Conservation (phyloP, 2,888 invertebrate species). For the Drosophila bunnanda region DNA sequence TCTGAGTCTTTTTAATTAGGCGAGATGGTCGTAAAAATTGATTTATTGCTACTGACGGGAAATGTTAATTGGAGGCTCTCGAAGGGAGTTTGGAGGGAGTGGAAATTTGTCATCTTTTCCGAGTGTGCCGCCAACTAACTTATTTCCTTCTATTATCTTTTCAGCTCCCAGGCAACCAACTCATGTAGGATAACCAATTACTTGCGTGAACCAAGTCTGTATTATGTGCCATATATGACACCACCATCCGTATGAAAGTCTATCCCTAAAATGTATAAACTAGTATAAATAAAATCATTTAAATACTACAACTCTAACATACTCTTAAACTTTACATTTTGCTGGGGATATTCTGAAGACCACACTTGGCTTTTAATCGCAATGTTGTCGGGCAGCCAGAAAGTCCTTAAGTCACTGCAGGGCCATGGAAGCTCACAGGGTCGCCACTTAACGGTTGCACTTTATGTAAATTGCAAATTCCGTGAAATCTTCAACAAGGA, state of each 20-base stretch:
- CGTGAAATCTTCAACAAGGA: conserved; percentile 30
- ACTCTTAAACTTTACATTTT: background rate
- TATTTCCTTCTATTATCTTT: conserved; percentile 45
- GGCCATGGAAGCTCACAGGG: background rate
- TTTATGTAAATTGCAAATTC: conserved; percentile 65
- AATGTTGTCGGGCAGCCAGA: background rate
- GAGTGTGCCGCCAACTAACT: background rate
- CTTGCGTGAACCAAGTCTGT: conserved; percentile 56
- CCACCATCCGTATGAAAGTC: conserved; percentile 26
- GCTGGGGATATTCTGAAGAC: background rate
- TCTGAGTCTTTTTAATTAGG: conserved; percentile 66
- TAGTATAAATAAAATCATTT: conserved; percentile 25
- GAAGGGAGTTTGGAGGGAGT: background rate
- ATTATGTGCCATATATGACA: conserved; percentile 64
- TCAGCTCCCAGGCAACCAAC: conserved; percentile 38
- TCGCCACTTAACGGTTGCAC: conserved; percentile 48
- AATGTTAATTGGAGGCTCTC: conserved; percentile 50
- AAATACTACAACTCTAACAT: background rate
- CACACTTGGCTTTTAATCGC: background rate
- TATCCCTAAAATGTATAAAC: conserved; percentile 33
- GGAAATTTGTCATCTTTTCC: background rate
- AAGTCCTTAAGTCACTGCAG: background rate
- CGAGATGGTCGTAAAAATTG: conserved; percentile 59
- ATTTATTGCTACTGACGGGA: conserved; percentile 51
- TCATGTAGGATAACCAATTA: background rate